phyloP scores from a whole-genome alignment of 1,140 invertebrate species.

The Drosophila murphyi region DNA sequence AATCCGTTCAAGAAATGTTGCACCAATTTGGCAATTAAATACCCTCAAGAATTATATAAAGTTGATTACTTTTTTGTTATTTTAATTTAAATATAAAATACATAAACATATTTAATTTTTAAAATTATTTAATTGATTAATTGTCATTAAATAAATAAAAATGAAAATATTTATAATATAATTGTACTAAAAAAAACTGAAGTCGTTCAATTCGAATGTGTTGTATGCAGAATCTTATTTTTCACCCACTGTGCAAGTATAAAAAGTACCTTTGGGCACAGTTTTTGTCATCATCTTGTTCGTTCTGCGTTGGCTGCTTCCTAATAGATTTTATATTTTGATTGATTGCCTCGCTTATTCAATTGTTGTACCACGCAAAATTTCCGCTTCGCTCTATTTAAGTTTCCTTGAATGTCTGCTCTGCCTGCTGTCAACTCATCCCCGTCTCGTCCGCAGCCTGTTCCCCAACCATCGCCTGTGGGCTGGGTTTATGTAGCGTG shows the following conservation, averaged over 20 bases:
- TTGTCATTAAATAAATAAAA: too few relatives aligned
- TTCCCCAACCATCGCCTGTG: conserved; percentile 56
- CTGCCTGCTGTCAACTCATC: not conserved
- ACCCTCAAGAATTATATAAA: too few relatives aligned
- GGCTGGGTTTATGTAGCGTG: conserved; percentile 73
- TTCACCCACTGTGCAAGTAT: conserved; percentile 39
- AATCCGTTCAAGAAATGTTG: too few relatives aligned
- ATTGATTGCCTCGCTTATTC: conserved; percentile 83
- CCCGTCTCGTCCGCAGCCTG: not conserved
- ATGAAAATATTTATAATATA: too few relatives aligned
- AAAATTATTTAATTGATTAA: too few relatives aligned
- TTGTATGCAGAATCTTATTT: too few relatives aligned
- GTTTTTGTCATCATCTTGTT: conserved; percentile 45
- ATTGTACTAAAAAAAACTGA: too few relatives aligned
- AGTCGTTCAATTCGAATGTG: too few relatives aligned
- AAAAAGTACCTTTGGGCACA: conserved; percentile 50
- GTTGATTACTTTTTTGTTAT: too few relatives aligned
- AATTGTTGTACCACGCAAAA: conserved; percentile 55
- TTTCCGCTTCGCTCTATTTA: not conserved
- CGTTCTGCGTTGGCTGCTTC: conserved; percentile 23
- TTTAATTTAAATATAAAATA: too few relatives aligned
- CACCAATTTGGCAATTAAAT: too few relatives aligned
- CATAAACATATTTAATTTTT: too few relatives aligned
- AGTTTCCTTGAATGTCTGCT: not conserved
- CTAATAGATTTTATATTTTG: conserved; percentile 83